Conservation (phyloP, 1,140 invertebrate species). For the Papilio glaucus region DNA sequence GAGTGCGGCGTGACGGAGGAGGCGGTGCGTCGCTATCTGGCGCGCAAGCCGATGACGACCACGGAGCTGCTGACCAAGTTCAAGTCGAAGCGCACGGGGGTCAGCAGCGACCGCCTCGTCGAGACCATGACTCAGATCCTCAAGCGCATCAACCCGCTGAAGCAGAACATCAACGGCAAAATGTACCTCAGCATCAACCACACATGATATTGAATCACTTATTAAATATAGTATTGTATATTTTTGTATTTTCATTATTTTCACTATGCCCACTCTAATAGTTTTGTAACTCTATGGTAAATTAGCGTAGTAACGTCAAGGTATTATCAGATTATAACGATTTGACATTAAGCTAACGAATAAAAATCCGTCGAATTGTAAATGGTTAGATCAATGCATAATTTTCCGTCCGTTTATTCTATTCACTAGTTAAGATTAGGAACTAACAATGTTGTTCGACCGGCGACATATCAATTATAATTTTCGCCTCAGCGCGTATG, state of each 20-base stretch:
- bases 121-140: slow-evolving; percentile 97
- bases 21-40: slow-evolving; percentile 95
- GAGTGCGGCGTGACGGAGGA: slow-evolving; percentile 97
- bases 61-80: slow-evolving; percentile 97
- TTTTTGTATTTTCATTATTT: not conserved
- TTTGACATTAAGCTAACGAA: no score
- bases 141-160: slow-evolving; percentile 97
- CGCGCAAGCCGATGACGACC: slow-evolving; percentile 97
- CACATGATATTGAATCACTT: slow-evolving; percentile 54
- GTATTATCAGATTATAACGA: no score
- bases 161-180: slow-evolving; percentile 95
- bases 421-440: no score
- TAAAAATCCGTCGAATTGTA: no score
- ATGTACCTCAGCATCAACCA: slow-evolving; percentile 96
- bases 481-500: no score
- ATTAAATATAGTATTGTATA: slow-evolving; percentile 13
- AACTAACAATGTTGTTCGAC: no score
- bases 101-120: slow-evolving; percentile 94
- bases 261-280: not conserved
- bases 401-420: no score
- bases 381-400: no score
- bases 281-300: not conserved
- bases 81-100: slow-evolving; percentile 96
- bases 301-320: not conserved
- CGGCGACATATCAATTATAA: no score